phyloP scores from a whole-genome alignment of 1,140 invertebrate species.

The Diploscapter pachys region DNA sequence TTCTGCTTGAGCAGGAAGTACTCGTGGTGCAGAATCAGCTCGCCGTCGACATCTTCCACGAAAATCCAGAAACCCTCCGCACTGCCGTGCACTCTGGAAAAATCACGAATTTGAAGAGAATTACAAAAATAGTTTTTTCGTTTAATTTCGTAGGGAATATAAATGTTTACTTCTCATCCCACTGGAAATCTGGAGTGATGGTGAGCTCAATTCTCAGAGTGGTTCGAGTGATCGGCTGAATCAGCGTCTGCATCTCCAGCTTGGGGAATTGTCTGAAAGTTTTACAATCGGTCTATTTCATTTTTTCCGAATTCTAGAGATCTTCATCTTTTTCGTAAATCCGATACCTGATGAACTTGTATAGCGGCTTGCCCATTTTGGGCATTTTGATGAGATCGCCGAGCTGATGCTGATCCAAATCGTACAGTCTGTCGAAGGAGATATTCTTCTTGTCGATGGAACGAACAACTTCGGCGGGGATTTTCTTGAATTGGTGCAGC shows the following conservation, averaged over 20 bases:
- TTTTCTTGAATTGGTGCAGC: conserved; percentile 91
- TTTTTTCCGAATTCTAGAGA: no score
- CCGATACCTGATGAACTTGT: conserved; percentile 85
- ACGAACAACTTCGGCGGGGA: conserved; percentile 94
- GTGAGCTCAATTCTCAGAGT: conserved; percentile 90
- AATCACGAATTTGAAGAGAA: conserved; percentile 72
- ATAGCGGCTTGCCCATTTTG: conserved; percentile 92
- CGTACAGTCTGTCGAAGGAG: conserved; percentile 74
- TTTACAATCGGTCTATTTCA: background rate
- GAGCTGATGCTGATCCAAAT: conserved; percentile 92
- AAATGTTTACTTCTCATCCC: conserved; percentile 78
- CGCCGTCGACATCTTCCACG: conserved; percentile 95
- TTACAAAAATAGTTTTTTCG: background rate
- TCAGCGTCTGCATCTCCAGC: conserved; percentile 49
- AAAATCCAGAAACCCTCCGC: conserved; percentile 98
- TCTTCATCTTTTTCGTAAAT: no score
- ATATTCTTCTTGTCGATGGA: conserved; percentile 92
- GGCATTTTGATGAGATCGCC: conserved; percentile 92
- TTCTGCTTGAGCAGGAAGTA: conserved; percentile 93
- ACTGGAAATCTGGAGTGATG: conserved; percentile 98
- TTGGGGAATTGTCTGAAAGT: conserved; percentile 43
- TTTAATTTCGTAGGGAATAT: background rate
- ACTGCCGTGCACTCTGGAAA: conserved; percentile 72
- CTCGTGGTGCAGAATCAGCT: conserved; percentile 88
- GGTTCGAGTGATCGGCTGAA: conserved; percentile 86